Conservation (phyloP, 1,140 invertebrate species). For the Drosophila rufa region DNA sequence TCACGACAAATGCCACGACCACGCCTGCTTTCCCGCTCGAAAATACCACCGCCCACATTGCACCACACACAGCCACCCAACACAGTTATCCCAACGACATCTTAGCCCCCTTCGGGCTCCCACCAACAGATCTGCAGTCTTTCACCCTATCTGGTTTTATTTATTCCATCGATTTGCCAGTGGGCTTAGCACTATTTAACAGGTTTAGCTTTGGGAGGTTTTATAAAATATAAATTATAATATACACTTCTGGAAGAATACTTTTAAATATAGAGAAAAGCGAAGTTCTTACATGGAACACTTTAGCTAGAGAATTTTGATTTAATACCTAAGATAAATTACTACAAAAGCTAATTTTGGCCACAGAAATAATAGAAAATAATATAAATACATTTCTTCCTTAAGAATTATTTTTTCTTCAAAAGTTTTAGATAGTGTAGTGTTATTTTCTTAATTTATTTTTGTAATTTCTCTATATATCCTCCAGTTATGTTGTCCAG, state of each 20-base stretch:
- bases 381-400: no score
- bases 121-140: conserved; percentile 22
- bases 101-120: conserved; percentile 10
- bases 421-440: not conserved
- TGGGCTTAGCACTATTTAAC: conserved; percentile 18
- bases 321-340: not conserved
- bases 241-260: no score
- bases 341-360: not conserved
- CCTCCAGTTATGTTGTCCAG: conserved; percentile 11
- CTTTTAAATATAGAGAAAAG: no score
- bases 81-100: conserved; percentile 16
- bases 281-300: no score
- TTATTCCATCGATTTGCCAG: conserved; percentile 32
- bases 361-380: not conserved
- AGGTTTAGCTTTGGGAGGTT: not conserved
- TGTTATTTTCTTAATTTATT: not conserved
- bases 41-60: not conserved
- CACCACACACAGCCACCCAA: not conserved
- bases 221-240: not conserved
- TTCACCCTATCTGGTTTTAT: conserved; percentile 28
- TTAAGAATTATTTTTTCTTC: no score
- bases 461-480: not conserved
- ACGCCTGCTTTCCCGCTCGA: not conserved
- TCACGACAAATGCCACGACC: conserved; percentile 67
- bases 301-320: not conserved